Conservation (phyloP, 1,140 invertebrate species). For the Calephelis virginiensis region DNA sequence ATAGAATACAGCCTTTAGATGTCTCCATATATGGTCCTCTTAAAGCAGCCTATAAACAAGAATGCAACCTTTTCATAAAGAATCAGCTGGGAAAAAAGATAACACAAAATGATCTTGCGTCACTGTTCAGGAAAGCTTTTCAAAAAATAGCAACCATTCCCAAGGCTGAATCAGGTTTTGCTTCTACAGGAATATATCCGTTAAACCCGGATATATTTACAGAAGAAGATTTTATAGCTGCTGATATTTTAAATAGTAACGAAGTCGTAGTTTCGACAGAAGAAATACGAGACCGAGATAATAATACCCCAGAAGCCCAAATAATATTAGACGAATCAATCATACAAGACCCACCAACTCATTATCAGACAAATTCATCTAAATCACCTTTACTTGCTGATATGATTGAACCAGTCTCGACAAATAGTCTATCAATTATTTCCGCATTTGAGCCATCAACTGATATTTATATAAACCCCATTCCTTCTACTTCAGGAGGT, state of each 20-base stretch:
- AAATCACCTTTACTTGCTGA: not conserved
- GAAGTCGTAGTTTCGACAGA: not conserved
- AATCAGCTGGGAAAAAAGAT: constrained; percentile 11
- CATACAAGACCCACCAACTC: no score
- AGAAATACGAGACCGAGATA: not conserved
- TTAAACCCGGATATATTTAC: not conserved
- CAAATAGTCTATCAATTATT: no score
- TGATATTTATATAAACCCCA: not conserved
- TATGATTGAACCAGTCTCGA: no score
- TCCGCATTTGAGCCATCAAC: no score
- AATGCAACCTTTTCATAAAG: constrained; percentile 37
- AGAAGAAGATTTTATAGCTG: not conserved
- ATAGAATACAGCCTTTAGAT: constrained; percentile 74
- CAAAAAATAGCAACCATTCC: constrained; percentile 30
- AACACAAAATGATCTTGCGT: constrained; percentile 18
- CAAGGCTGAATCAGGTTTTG: constrained; percentile 15
- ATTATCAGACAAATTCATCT: not conserved
- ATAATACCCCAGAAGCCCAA: not conserved
- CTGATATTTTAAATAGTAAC: not conserved
- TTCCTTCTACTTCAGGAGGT: not conserved
- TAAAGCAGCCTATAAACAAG: constrained; percentile 53
- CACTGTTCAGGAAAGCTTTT: constrained; percentile 34
- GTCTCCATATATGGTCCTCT: constrained; percentile 64
- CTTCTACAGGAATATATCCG: constrained; percentile 19
- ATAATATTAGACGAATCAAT: no score